phyloP scores from a whole-genome alignment of 2,888 invertebrate species.

The Euproctis similis region DNA sequence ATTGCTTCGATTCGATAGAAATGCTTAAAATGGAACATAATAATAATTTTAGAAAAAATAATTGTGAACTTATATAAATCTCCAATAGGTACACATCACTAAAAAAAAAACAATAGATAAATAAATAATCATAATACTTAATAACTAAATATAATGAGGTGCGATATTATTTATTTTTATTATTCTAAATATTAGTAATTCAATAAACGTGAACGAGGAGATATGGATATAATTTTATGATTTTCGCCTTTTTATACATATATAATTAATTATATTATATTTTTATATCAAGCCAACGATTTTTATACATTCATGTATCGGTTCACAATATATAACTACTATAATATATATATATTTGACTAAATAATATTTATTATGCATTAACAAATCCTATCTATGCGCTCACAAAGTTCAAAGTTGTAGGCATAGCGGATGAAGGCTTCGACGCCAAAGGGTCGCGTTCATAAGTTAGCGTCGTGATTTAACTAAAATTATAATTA shows the following conservation, averaged over 20 bases:
- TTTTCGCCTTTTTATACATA: slow-evolving; percentile 23
- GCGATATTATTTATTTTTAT: slow-evolving; percentile 39
- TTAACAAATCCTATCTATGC: slow-evolving; percentile 61
- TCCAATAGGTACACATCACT: slow-evolving; percentile 55
- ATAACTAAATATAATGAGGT: slow-evolving; percentile 49
- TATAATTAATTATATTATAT: slow-evolving; percentile 27
- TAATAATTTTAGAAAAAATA: slow-evolving; percentile 50
- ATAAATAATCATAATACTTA: slow-evolving; percentile 49
- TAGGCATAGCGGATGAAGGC: slow-evolving; percentile 41
- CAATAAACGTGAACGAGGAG: too few species aligned
- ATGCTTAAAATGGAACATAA: slow-evolving; percentile 44
- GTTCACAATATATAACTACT: slow-evolving; percentile 38
- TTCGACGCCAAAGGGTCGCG: slow-evolving; percentile 41
- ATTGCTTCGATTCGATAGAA: slow-evolving; percentile 51
- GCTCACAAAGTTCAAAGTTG: slow-evolving; percentile 51
- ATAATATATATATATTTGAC: slow-evolving; percentile 29
- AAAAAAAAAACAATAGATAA: too few species aligned
- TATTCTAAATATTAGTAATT: too few species aligned
- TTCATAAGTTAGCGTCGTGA: slow-evolving; percentile 54
- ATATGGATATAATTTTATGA: too few species aligned
- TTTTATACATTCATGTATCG: too few species aligned
- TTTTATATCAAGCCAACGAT: slow-evolving; percentile 55
- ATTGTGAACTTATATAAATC: slow-evolving; percentile 47
- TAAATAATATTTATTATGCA: slow-evolving; percentile 60
- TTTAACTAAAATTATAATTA: slow-evolving; percentile 29